A percentile compares a stretch with the other conserved stretches of the same genome.
Conservation (phyloP, 2,113 vertebrate genomes). For the Plestiodon gilberti region DNA sequence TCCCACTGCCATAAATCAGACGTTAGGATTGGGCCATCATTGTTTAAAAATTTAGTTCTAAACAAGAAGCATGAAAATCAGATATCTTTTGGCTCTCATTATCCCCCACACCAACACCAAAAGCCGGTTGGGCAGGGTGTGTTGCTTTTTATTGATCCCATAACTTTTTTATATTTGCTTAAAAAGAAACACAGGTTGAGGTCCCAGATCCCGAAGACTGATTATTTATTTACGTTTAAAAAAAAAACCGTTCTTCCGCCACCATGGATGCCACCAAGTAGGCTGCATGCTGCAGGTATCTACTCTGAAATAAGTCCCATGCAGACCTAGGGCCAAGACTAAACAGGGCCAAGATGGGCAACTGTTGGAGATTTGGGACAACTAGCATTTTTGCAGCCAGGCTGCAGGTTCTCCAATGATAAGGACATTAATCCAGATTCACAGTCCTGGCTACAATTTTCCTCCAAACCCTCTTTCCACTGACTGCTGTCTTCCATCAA, state of each 20-base stretch:
- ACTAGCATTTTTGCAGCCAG: neutral
- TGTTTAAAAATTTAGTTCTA: neutral
- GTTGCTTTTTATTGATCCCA: neutral
- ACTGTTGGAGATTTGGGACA: neutral
- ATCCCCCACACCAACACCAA: neutral
- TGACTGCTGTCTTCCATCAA: conserved; percentile 27
- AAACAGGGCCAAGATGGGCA: neutral
- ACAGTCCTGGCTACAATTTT: neutral
- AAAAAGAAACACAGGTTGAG: neutral
- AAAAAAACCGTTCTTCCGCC: too few relatives aligned
- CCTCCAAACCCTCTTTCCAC: neutral
- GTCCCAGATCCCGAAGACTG: neutral
- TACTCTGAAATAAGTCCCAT: neutral
- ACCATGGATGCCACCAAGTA: neutral
- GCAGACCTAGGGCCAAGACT: neutral
- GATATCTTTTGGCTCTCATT: neutral
- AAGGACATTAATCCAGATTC: neutral
- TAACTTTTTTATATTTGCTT: neutral
- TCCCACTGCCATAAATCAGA: too few relatives aligned
- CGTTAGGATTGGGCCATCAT: too few relatives aligned
- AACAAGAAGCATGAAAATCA: neutral
- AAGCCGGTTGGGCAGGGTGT: neutral
- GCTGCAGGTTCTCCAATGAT: neutral
- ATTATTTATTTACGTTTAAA: too few relatives aligned
- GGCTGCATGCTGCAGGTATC: neutral